Conservation (phyloP, 2,113 vertebrate species). For the Ailurus styani region DNA sequence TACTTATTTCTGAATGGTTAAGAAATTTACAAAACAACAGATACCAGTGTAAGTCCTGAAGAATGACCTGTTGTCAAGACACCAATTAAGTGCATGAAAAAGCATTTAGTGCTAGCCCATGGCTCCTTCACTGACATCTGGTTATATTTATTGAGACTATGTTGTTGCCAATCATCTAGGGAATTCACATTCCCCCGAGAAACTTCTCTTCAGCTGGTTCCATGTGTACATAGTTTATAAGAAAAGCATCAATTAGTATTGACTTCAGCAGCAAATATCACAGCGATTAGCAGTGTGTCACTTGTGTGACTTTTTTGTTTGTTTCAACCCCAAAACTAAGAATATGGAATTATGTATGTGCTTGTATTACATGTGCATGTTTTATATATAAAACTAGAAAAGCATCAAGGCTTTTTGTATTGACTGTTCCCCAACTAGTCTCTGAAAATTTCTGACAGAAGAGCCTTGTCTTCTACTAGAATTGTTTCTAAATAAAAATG, state of each 20-base stretch:
- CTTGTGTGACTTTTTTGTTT: neutral
- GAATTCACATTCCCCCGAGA: neutral
- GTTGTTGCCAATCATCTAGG: neutral
- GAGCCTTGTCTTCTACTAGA: neutral
- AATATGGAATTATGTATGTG: neutral
- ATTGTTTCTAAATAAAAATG: conserved; percentile 2
- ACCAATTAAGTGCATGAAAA: neutral
- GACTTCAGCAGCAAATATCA: neutral
- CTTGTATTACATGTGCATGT: neutral
- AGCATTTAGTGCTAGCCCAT: neutral
- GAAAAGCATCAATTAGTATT: neutral
- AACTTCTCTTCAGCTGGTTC: neutral
- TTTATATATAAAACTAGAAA: neutral
- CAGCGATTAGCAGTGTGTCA: neutral
- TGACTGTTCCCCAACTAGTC: neutral
- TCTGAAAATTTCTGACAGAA: neutral
- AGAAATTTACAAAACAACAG: neutral
- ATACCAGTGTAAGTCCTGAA: neutral
- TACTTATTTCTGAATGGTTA: neutral
- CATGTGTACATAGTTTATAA: neutral
- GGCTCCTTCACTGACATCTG: neutral
- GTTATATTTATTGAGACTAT: conserved; percentile 30
- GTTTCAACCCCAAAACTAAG: neutral
- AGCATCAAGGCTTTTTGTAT: neutral
- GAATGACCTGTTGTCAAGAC: neutral